Conservation (phyloP, 2,113 vertebrate species). For the Odontophorus gujanensis region DNA sequence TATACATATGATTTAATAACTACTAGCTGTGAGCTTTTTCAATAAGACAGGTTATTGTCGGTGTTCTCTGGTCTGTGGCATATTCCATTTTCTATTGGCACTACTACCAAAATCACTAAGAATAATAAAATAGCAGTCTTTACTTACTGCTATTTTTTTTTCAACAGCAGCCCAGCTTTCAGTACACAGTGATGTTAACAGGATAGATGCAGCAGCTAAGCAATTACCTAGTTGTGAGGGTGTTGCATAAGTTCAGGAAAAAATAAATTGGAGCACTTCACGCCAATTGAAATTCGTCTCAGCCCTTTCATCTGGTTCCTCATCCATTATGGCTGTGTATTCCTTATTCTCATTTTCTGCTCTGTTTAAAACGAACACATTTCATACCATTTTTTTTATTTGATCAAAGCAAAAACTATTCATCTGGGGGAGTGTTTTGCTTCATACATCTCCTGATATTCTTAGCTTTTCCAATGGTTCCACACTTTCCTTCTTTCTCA, state of each 20-base stretch:
- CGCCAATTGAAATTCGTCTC: background rate
- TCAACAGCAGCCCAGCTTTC: background rate
- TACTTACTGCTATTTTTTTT: background rate
- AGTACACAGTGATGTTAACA: background rate
- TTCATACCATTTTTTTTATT: background rate
- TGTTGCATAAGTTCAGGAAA: background rate
- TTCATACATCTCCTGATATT: conserved; percentile 26
- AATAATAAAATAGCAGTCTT: background rate
- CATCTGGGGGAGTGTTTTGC: background rate
- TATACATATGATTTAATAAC: background rate
- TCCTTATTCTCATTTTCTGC: background rate
- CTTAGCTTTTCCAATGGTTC: conserved; percentile 14
- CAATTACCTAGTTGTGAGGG: background rate
- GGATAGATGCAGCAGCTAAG: background rate
- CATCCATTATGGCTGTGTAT: background rate
- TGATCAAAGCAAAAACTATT: conserved; percentile 27
- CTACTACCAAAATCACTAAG: background rate
- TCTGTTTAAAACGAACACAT: conserved; percentile 15
- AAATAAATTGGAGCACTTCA: background rate
- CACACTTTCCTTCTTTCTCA: background rate
- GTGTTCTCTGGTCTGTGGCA: background rate
- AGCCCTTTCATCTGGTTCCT: background rate
- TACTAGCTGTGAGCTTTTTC: background rate
- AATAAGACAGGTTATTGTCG: background rate
- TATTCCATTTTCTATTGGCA: background rate